These are phyloP conservation scores for Saguinus imperator DNA, from an alignment of 2,113 vertebrate genomes.

Conservation along the genomic window DNA sequence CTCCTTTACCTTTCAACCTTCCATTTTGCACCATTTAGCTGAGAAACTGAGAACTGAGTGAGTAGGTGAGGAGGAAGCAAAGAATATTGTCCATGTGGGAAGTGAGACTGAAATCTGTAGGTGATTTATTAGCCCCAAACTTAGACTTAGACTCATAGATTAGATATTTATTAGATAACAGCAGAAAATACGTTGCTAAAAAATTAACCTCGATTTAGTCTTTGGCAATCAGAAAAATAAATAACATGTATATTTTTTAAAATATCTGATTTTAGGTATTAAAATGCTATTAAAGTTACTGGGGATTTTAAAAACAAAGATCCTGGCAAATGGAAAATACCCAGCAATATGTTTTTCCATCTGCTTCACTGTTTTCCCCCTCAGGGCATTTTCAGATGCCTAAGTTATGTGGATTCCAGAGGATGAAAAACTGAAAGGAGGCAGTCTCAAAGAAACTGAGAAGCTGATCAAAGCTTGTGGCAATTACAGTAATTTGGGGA, in stretches of 20 bases:
- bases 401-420: no score
- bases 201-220: background rate
- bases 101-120: no score
- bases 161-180: background rate
- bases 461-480: background rate
- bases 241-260: background rate
- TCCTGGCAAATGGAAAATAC: background rate
- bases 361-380: background rate
- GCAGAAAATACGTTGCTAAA: background rate
- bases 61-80: background rate
- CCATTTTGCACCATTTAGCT: background rate
- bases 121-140: background rate
- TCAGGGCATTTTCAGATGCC: background rate
- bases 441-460: background rate
- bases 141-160: background rate
- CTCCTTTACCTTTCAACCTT: background rate
- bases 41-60: background rate
- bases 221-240: background rate
- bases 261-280: background rate
- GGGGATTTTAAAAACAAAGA: background rate
- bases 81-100: background rate
- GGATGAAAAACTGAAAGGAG: background rate
- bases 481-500: background rate
- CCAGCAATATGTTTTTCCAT: background rate
- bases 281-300: background rate